phyloP scores from a whole-genome alignment of 2,888 invertebrate genomes.

The Petrophora chlorosata region DNA sequence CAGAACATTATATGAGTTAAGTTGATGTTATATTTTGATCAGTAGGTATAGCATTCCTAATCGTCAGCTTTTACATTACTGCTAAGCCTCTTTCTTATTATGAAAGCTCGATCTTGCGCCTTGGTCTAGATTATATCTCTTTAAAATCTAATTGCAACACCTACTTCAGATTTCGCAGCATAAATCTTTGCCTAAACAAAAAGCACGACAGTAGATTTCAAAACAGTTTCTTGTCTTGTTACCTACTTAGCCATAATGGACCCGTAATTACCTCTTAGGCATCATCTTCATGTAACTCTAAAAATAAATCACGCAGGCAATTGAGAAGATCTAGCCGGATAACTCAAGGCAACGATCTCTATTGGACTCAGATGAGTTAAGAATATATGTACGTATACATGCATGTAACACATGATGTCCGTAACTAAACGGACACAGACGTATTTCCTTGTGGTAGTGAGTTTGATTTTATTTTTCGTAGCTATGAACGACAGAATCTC shows the following conservation, averaged over 20 bases:
- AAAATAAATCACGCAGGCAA: conserved; percentile 31
- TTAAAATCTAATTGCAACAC: not conserved
- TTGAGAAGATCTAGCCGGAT: conserved; percentile 50
- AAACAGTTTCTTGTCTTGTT: not conserved
- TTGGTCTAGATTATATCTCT: no score
- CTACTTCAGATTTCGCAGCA: not conserved
- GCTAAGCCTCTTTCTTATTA: no score
- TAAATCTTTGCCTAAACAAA: not conserved
- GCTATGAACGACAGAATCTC: no score
- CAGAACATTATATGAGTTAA: no score
- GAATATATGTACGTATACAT: conserved; percentile 9
- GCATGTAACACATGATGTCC: no score
- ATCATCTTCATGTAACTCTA: conserved; percentile 1
- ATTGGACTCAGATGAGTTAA: conserved; percentile 29
- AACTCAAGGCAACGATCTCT: conserved; percentile 44
- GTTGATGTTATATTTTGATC: no score
- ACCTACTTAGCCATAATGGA: conserved; percentile 3
- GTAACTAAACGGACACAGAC: no score
- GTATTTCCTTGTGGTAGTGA: no score
- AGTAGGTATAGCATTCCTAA: no score
- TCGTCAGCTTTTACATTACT: no score
- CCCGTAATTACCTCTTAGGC: conserved; percentile 1
- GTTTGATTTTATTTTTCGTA: no score
- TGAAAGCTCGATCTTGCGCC: no score
- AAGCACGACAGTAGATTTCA: not conserved